Base-by-base conservation (phyloP, 2,113 vertebrate species). In the Oncorhynchus clarkii region DNA sequence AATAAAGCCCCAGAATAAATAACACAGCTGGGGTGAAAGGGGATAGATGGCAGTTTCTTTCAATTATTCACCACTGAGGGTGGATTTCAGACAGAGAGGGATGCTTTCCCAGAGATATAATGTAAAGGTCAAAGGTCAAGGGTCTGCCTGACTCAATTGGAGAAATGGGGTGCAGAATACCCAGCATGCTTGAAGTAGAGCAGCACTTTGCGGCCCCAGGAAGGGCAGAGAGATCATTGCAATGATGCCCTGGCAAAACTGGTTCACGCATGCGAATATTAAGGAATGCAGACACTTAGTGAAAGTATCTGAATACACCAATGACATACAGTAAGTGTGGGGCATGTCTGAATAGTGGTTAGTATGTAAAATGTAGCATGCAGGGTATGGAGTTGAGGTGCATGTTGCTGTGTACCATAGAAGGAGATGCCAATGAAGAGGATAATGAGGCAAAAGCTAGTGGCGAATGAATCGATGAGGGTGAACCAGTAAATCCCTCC, bases 401-500 rank as follows among this genome's bases (percentile, higher is more conserved):
- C 77, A 65, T 76, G 29, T 70, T 82, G 70, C 26, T 67, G 71
- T 88, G 71, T 88, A 95, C 94, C 94, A 77, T 95, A 95, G 82
- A 94, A 95, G 82, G 93, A 93, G 72, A 95, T 94, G 86, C 94
- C 94, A 57, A 94, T 77, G 85, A 95, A 95, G 78, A 95, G 87
- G 72, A 93, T 88, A 89, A 95, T 94, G 91, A 95, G 94, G 76
- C 94, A 94, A 0, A 95, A 95, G 82, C 94, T 95, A 83, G 94
- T 95, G 91, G 91, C 92, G 93, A 94, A 95, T 66, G 94, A 92
- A 85, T 95, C 94, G 75, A 95, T 94, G 86, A 95, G 92, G 49
- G 94, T 95, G 88, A 95, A 94, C 94, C 94, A 95, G 90, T 95
- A 95, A 85, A 95, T 95, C n/a, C 94, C 94, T 74, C 94, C 94